Base-by-base conservation (phyloP, 2,888 invertebrate species). In the Hydropsyche betteni region DNA sequence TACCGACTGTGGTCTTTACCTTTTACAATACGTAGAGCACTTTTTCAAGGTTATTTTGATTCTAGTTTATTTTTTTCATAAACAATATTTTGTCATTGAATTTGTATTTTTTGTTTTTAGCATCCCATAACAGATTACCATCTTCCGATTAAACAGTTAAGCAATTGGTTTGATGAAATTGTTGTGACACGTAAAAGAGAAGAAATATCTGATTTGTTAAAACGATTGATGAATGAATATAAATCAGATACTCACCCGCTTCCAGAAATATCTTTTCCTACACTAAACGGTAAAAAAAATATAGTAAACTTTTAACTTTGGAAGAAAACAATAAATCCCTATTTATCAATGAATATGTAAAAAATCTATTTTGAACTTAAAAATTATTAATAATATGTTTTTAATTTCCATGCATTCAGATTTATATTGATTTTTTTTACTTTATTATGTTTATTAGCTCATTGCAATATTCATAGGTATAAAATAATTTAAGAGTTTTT, bases 1-100 rank as follows among this genome's bases (percentile, higher is more conserved):
- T 83, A 95, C 94, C 55, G 99, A 99, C 84, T 99, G 99, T 86
- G 99, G 99, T 0, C 87, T 99, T 12, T 99, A 94, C 85, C 88
- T 99, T 76, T 87, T 99, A 74, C 97, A 99, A 84, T 99, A 98
- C 88, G 97, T 96, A 5, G 98, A 99, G 86, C 94, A 94, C 77
- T 98, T 99, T 86, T 97, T 98, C 84, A 90, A 92, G 89, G 95
- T 94, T 84, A 83, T 81, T 44, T 36, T 79, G 0, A 16, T 6
- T 53, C 36, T 36, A 12, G 8, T 34, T 24, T 68, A 10, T 51
- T 51, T 8, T 2, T 51, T n/a, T 51, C 24, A 24, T 44, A 10
- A 1, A 5, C 44, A 16, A 58, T 44, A 8, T 50, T 76, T n/a
- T 16, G 44, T 73, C 5, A 74, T 80, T 77, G 2, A 55, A 55